These are phyloP conservation scores for Cynaeus angustus DNA, from an alignment of 2,888 invertebrate species.

Conservation along the genomic window DNA sequence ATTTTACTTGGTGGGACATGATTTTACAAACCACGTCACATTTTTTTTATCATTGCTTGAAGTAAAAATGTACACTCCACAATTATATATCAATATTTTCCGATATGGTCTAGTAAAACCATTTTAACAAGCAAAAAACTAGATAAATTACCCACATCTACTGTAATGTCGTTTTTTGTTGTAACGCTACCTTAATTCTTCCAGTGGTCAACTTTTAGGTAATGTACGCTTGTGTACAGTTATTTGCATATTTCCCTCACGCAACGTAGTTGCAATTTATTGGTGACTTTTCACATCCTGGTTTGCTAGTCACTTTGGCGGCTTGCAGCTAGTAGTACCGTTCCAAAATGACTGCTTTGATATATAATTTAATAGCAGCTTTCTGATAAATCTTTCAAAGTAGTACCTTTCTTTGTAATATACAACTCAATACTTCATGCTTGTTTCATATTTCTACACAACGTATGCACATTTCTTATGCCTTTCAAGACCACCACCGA, in stretches of 20 bases:
- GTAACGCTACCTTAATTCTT: constrained; percentile 1
- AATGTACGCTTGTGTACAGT: not conserved
- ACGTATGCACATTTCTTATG: not conserved
- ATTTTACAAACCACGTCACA: too few species aligned
- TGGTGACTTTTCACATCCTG: not conserved
- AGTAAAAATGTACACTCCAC: too few species aligned
- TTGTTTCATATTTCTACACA: not conserved
- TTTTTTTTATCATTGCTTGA: too few species aligned
- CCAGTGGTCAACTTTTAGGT: not conserved
- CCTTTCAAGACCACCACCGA: constrained; percentile 30
- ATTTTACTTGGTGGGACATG: too few species aligned
- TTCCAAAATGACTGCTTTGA: not conserved
- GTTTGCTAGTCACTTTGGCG: not conserved
- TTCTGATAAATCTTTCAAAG: too few species aligned
- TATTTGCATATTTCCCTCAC: not conserved
- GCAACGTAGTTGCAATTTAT: not conserved
- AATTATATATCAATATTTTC: too few species aligned
- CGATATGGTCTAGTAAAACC: too few species aligned
- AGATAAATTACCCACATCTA: not conserved
- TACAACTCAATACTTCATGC: too few species aligned
- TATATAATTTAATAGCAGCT: not conserved
- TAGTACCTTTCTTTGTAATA: too few species aligned
- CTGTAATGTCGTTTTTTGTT: too few species aligned
- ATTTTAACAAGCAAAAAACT: too few species aligned
- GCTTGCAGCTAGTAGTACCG: not conserved